Evolutionary conservation across 2,888 invertebrate species (phyloP), one percentile per base, ranked within the genome.

Genomic region (Monochamus alternatus): DNA sequence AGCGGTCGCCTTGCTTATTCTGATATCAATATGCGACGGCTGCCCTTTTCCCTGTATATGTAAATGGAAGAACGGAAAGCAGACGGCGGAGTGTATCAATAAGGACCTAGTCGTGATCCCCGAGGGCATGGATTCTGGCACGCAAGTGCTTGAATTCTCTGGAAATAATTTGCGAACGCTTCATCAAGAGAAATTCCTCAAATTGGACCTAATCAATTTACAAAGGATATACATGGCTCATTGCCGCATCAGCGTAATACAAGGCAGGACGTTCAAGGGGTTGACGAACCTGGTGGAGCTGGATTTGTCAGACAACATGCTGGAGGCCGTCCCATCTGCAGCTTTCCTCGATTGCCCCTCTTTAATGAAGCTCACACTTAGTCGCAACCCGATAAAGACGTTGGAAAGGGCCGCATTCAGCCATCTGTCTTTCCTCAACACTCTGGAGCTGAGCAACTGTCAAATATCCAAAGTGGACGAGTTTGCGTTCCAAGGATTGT

Each of bases 21-120:
- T 71, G 52, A 63, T 63, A 32, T 63, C 63, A 12, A 22, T 52
- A 43, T 71, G 71, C 71, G 31, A 14, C 63, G 74, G 76, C 66
- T 83, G 83, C 69, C 81, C 83, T 59, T 76, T 80, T 62, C 77
- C 93, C 81, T 97, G 97, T 89, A 91, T 93, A 74, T 97, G 97
- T 91, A 96, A 96, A 88, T 97, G 97, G 97, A 97, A 96, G 89
- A 94, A 95, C 86, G 97, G 97, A 65, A 97, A 97, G 87, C 94
- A 96, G 87, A 95, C 95, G 81, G 96, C 96, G 67, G 96, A 97
- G 88, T 97, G 97, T 89, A 92, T 94, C 67, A 93, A 94, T 78
- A 94, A 94, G 86, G 93, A 93, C 72, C 90, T 97, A 72, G 92
- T 94, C 80, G 91, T 92, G 10, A 93, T 97, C 75, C 97, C 97